phyloP scores from a whole-genome alignment of 2,113 vertebrate species.

The Dasyurus viverrinus region DNA sequence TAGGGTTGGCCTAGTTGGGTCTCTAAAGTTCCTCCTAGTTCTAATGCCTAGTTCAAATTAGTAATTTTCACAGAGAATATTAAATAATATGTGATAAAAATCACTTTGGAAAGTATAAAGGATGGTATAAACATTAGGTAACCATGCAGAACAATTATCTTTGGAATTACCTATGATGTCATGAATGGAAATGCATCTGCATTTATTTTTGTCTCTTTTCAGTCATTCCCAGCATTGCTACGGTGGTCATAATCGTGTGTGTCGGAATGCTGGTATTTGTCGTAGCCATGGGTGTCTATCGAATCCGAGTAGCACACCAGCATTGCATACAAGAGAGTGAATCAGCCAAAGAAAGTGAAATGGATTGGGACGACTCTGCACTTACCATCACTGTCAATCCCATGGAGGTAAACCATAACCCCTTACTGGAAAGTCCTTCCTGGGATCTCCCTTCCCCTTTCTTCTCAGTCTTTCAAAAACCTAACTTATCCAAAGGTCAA shows the following conservation, averaged over 20 bases:
- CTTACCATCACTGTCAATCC: slow-evolving; percentile 97
- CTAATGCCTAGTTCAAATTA: background rate
- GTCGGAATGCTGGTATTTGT: slow-evolving; percentile 91
- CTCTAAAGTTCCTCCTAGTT: background rate
- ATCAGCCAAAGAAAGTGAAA: slow-evolving; percentile 86
- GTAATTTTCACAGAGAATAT: background rate
- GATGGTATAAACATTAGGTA: background rate
- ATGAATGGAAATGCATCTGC: background rate
- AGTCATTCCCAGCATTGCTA: slow-evolving; percentile 93
- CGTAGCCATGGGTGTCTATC: slow-evolving; percentile 91
- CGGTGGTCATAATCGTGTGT: slow-evolving; percentile 90
- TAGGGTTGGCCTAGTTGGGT: background rate
- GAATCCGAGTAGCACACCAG: slow-evolving; percentile 88
- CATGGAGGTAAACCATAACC: slow-evolving; percentile 90
- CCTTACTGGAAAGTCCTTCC: background rate
- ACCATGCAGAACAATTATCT: background rate
- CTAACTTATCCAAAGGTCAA: too few species aligned
- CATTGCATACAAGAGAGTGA: slow-evolving; percentile 84
- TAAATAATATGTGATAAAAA: background rate
- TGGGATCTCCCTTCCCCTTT: background rate
- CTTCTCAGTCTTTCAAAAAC: background rate
- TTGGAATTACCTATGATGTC: background rate
- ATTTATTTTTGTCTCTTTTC: slow-evolving; percentile 12
- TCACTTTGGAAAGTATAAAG: background rate
- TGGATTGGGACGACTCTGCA: slow-evolving; percentile 93